Evolutionary conservation across 2,113 vertebrate genomes (phyloP).

Genomic region (Tapirus terrestris): DNA sequence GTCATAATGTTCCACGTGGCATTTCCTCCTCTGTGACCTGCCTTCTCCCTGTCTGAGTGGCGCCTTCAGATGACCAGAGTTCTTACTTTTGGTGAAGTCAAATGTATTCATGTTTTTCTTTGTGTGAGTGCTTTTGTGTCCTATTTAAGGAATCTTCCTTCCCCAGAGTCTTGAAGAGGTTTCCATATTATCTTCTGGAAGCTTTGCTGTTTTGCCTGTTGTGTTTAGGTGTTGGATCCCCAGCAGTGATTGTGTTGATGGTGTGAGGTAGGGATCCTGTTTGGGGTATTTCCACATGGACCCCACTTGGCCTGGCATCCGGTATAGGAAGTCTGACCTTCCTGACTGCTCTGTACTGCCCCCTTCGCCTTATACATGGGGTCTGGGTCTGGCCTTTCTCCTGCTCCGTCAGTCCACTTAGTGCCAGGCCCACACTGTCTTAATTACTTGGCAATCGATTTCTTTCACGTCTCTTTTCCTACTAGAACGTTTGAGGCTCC

Average conservation of each 20-base stretch:
- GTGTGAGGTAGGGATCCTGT: background rate
- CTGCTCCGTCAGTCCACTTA: rapidly evolving
- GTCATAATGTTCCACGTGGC: rapidly evolving
- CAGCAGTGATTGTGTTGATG: rapidly evolving
- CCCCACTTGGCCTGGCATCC: rapidly evolving
- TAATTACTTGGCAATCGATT: rapidly evolving
- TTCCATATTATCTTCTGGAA: background rate
- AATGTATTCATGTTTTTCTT: background rate
- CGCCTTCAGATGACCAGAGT: background rate
- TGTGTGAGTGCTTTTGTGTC: background rate
- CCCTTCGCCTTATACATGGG: rapidly evolving
- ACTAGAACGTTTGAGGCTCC: rapidly evolving
- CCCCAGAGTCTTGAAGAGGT: too few relatives aligned
- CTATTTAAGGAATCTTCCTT: background rate
- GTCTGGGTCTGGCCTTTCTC: background rate
- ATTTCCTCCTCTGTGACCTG: background rate
- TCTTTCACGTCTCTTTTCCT: background rate
- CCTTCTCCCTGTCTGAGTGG: background rate
- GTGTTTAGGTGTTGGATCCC: background rate
- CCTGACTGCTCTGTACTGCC: rapidly evolving
- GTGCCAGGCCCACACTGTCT: rapidly evolving
- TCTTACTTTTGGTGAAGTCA: background rate
- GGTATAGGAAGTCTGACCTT: rapidly evolving
- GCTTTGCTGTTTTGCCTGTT: background rate
- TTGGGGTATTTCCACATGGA: rapidly evolving